Conservation (phyloP, 2,888 invertebrate species). For the Agapostemon virescens region DNA sequence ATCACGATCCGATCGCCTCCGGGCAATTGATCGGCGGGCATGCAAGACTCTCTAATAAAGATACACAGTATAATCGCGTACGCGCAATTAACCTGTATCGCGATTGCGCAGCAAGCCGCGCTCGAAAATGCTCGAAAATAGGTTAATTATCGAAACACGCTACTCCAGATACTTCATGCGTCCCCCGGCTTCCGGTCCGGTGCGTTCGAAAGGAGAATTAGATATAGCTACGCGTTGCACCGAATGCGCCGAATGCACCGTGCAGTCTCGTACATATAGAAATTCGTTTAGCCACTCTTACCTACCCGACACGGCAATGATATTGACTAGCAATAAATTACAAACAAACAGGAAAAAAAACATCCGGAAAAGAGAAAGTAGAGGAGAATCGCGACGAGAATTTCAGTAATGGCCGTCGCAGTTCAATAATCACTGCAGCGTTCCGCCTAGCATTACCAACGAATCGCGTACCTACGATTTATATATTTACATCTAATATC, state of each 20-base stretch:
- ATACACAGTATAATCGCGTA: slow-evolving; percentile 25
- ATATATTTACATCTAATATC: background rate
- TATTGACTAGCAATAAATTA: slow-evolving; percentile 11
- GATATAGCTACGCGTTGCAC: too few species aligned
- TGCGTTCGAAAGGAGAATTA: slow-evolving; percentile 13
- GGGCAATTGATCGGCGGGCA: slow-evolving; percentile 40
- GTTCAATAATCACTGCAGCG: too few species aligned
- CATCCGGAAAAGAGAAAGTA: slow-evolving; percentile 28
- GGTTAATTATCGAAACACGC: slow-evolving; percentile 6
- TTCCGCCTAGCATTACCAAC: background rate
- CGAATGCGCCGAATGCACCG: background rate
- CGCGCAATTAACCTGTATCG: slow-evolving; percentile 46
- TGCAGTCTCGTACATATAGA: background rate
- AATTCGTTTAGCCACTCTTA: background rate
- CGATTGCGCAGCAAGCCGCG: slow-evolving; percentile 28
- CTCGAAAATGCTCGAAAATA: slow-evolving; percentile 4
- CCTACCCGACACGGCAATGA: background rate
- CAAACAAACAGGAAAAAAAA: slow-evolving; percentile 8
- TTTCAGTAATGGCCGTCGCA: background rate
- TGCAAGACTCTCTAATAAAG: slow-evolving; percentile 43
- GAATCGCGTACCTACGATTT: too few species aligned
- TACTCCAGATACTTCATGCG: background rate
- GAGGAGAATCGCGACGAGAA: slow-evolving; percentile 23
- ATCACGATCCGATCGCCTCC: slow-evolving; percentile 34
- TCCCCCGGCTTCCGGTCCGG: background rate